Conservation (phyloP, 92 coral and sea anemone species). For the Zoanthus solanderi region DNA sequence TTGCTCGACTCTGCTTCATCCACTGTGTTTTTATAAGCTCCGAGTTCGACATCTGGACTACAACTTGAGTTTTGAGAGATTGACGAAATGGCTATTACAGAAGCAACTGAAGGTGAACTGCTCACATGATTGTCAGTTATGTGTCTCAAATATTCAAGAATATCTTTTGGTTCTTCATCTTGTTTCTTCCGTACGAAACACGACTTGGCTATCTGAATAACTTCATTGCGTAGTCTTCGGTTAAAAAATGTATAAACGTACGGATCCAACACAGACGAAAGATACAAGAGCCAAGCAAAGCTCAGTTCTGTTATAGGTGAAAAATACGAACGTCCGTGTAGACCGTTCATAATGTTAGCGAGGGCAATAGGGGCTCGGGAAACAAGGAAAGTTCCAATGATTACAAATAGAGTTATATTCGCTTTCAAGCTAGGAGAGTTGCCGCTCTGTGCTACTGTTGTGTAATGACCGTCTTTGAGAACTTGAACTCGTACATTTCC, state of each 20-base stretch:
- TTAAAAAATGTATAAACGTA: constrained; percentile 75
- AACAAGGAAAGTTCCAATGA: constrained; percentile 75
- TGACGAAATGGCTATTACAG: background rate
- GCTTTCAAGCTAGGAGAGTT: constrained; percentile 62
- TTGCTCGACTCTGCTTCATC: constrained; percentile 5
- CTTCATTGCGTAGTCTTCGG: constrained; percentile 80
- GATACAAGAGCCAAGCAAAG: constrained; percentile 62
- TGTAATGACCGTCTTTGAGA: constrained; percentile 78
- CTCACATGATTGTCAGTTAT: constrained; percentile 61
- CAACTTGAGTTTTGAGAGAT: background rate
- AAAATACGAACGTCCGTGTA: constrained; percentile 63
- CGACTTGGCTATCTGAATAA: constrained; percentile 47
- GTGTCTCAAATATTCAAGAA: constrained; percentile 79
- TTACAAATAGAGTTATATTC: constrained; percentile 59
- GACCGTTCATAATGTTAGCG: constrained; percentile 62
- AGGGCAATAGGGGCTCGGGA: constrained; percentile 72
- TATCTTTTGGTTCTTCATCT: constrained; percentile 86
- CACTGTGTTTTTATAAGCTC: background rate
- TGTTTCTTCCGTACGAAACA: constrained; percentile 22
- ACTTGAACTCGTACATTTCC: constrained; percentile 79
- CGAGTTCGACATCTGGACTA: background rate
- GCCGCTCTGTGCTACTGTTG: constrained; percentile 68
- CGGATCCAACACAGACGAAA: constrained; percentile 63
- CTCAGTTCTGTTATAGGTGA: constrained; percentile 59
- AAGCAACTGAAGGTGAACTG: constrained; percentile 25